Evolutionary conservation across 2,113 vertebrate genomes (phyloP).

Genomic region (Pelecanus crispus): DNA sequence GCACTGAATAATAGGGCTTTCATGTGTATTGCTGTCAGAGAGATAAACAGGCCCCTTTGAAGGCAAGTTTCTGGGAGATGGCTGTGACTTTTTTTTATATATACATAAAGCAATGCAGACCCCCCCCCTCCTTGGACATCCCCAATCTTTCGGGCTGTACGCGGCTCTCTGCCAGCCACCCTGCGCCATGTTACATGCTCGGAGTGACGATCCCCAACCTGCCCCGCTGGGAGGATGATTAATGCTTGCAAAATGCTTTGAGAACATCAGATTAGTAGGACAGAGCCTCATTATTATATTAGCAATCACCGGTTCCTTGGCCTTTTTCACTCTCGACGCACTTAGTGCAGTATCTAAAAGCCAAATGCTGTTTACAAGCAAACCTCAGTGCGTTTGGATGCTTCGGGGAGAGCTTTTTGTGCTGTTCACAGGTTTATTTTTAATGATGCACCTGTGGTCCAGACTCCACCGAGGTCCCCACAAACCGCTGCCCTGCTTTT

Average conservation of each 20-base stretch:
- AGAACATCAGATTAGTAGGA: conserved; percentile 62
- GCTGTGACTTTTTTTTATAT: not conserved
- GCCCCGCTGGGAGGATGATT: conserved; percentile 14
- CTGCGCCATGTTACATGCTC: not conserved
- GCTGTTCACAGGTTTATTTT: conserved; percentile 42
- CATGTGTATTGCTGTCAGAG: not conserved
- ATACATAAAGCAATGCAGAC: not conserved
- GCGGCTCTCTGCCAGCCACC: accelerated
- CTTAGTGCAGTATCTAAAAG: conserved; percentile 26
- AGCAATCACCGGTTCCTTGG: conserved; percentile 8
- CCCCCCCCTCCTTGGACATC: not conserved
- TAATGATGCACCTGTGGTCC: conserved; percentile 45
- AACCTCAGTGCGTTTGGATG: not conserved
- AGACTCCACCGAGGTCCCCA: not conserved
- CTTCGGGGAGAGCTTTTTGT: conserved; percentile 10
- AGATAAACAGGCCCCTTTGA: conserved; percentile 25
- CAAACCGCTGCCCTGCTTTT: conserved; percentile 20
- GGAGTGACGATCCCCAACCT: not conserved
- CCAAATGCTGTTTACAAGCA: conserved; percentile 27
- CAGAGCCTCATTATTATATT: conserved; percentile 60
- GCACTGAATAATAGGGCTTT: not conserved
- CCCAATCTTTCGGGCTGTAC: accelerated
- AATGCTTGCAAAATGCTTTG: conserved; percentile 54
- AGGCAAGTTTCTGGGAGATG: not conserved
- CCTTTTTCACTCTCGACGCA: not conserved